Percentiles rank a stretch among this genome's conserved stretches.
Evolutionary conservation across 2,113 vertebrate species (phyloP).

Genomic region (Aegypius monachus): DNA sequence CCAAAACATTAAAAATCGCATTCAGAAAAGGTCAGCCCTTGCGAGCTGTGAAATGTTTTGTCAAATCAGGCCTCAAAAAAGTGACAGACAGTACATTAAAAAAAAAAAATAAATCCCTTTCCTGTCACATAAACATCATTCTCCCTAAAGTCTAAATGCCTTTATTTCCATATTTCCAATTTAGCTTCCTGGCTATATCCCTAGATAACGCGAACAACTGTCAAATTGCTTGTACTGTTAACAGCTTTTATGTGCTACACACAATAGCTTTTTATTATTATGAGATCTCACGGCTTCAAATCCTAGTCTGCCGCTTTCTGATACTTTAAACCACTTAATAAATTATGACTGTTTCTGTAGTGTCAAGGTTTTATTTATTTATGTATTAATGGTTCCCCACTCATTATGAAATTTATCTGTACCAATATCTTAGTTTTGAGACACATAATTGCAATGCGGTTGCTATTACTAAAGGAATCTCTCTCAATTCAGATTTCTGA

Average conservation of each 20-base stretch:
- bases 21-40: conserved; percentile 8
- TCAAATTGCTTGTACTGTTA: background rate
- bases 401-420: background rate
- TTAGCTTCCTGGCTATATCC: background rate
- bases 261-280: conserved; percentile 17
- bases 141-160: background rate
- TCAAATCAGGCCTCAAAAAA: background rate
- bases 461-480: background rate
- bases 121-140: background rate
- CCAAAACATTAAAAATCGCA: background rate
- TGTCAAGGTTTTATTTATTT: background rate
- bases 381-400: background rate
- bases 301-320: background rate
- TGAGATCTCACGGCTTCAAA: background rate
- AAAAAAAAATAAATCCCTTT: background rate
- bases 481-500: background rate
- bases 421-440: background rate
- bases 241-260: background rate
- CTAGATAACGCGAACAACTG: background rate
- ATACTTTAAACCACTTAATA: background rate
- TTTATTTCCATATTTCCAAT: conserved; percentile 37
- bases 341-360: background rate
- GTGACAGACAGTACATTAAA: background rate
- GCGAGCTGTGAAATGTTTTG: background rate
- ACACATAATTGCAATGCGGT: background rate